phyloP scores from a whole-genome alignment of 2,888 invertebrate species.

The Ormia ochracea region DNA sequence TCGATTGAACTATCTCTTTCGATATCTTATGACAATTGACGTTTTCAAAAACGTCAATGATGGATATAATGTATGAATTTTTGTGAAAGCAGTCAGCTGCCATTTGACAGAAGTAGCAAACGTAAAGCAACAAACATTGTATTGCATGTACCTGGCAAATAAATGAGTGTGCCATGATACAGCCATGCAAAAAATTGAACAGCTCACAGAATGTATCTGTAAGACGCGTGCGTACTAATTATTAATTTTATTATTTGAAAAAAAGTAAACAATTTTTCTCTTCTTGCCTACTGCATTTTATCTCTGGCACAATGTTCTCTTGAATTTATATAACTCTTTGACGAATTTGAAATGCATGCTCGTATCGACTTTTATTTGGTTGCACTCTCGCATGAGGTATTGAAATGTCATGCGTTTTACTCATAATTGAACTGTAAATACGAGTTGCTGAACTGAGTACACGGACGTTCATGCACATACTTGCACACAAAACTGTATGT shows the following conservation, averaged over 20 bases:
- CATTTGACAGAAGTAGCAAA: too few species aligned
- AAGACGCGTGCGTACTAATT: constrained; percentile 59
- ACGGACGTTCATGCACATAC: not conserved
- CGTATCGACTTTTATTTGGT: not conserved
- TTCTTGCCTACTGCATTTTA: constrained; percentile 1
- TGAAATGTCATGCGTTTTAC: constrained; percentile 50
- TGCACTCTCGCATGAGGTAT: constrained; percentile 9
- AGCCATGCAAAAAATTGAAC: constrained; percentile 29
- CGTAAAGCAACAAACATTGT: too few species aligned
- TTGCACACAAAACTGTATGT: too few species aligned
- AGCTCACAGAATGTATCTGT: constrained; percentile 13
- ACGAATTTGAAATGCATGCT: not conserved
- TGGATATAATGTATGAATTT: too few species aligned
- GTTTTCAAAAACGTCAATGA: too few species aligned
- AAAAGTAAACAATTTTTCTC: not conserved
- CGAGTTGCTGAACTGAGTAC: not conserved
- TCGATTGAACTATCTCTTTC: too few species aligned
- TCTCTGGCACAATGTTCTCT: constrained; percentile 21
- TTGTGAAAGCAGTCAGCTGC: too few species aligned
- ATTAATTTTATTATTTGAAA: not conserved
- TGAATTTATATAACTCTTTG: constrained; percentile 11
- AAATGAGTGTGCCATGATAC: too few species aligned
- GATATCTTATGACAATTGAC: too few species aligned
- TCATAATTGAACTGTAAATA: constrained; percentile 34
- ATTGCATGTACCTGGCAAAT: too few species aligned